Evolutionary conservation across 1,140 invertebrate species (phyloP).

Genomic region (Pachypsylla venusta): DNA sequence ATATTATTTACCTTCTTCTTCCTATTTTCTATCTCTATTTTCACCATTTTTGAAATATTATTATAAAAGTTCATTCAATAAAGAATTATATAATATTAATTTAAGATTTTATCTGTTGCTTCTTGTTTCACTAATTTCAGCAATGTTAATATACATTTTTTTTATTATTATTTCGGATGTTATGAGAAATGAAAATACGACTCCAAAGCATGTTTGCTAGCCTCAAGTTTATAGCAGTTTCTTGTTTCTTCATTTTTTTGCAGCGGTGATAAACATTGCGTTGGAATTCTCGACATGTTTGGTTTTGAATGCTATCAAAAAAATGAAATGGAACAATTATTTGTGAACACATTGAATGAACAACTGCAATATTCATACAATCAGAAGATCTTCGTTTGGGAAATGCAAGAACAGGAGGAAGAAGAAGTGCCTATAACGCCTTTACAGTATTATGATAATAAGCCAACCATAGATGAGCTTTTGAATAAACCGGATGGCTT

Average conservation of each 20-base stretch:
- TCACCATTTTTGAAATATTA: no score
- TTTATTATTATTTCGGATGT: no score
- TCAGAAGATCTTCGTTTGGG: constrained; percentile 73
- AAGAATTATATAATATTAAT: no score
- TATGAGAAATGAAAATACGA: no score
- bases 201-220: no score
- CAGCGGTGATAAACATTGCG: constrained; percentile 63
- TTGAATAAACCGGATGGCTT: constrained; percentile 68
- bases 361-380: constrained; percentile 79
- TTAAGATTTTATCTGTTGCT: no score
- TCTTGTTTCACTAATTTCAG: no score
- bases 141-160: no score
- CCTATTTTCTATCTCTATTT: no score
- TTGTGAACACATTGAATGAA: constrained; percentile 77
- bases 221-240: no score
- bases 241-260: constrained; percentile 31
- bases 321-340: constrained; percentile 72
- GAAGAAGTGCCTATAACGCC: constrained; percentile 58
- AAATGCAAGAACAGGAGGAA: constrained; percentile 64
- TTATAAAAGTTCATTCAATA: no score
- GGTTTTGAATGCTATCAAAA: constrained; percentile 80
- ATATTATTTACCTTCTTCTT: no score
- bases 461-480: constrained; percentile 67
- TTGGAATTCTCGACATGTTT: constrained; percentile 70
- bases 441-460: constrained; percentile 73